phyloP scores from a whole-genome alignment of 2,888 invertebrate species.

The Oligia latruncula region DNA sequence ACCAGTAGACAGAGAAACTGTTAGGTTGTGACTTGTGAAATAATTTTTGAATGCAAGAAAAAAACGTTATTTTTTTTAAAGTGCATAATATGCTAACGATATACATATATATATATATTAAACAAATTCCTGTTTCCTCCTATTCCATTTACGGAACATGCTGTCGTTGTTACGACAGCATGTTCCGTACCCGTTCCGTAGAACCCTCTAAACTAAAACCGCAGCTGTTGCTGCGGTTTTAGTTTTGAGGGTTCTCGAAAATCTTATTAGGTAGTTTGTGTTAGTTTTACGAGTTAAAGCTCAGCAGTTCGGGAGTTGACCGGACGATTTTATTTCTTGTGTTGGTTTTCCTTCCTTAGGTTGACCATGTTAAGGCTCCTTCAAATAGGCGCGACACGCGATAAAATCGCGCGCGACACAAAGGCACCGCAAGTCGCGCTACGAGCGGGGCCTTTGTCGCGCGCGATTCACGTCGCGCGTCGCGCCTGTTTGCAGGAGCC shows the following conservation, averaged over 20 bases:
- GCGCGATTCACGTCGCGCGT: no score
- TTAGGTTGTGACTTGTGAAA: conserved; percentile 76
- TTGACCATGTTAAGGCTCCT: background rate
- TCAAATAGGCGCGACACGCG: no score
- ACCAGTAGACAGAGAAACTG: conserved; percentile 67
- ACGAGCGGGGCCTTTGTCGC: no score
- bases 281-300: conserved; percentile 8
- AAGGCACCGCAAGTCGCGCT: no score
- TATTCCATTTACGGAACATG: background rate
- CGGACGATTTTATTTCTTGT: background rate
- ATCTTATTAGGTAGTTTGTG: background rate
- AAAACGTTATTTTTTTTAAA: background rate
- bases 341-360: conserved; percentile 34
- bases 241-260: conserved; percentile 6
- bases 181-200: no score
- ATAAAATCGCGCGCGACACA: no score
- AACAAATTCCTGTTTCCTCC: conserved; percentile 19
- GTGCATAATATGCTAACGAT: background rate
- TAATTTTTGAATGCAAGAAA: conserved; percentile 5
- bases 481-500: no score
- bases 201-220: no score
- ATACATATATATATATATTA: background rate
- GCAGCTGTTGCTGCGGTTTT: conserved; percentile 6
- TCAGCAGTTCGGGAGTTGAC: background rate
- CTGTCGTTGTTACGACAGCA: no score